Base-by-base conservation (phyloP, 1,140 invertebrate species). In the Drosophila sucinea region DNA sequence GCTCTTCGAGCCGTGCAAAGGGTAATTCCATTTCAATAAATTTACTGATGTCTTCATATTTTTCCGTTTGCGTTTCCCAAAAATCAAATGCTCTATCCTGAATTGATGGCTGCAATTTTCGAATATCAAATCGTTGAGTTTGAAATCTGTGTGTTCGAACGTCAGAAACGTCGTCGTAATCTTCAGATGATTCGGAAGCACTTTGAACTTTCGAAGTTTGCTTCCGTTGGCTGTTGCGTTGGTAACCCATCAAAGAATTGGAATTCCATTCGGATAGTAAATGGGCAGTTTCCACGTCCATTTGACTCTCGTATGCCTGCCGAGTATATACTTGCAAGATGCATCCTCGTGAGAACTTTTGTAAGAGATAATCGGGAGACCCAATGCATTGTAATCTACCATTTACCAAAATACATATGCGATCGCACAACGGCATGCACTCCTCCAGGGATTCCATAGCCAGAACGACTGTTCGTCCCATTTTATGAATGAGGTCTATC, bases 391-490 rank as follows among this genome's bases (percentile, higher is more conserved):
- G 32, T 1, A 73, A 1, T 35, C 5, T 4, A 0, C 70, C 70
- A 8, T 38, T 51, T 10, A 47, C 38, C 7, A 73, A 10, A 17
- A 68, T 47, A 2, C 35, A 65, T 32, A 73, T 51, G 3, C 40
- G 55, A 40, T 67, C 33, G n/a, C 70, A 67, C 1, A 73, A 25
- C 1, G 33, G 4, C 5, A 67, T 32, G 27, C 41, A 54, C 65
- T 73, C 70, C 11, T 73, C 47, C 2, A 73, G 57, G 27, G 32
- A 35, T 29, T 64, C 30, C 10, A 66, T 68, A 1, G 65, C 33
- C 23, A 73, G 25, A 29, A 73, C 32, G 0, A 67, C 30, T 4
- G 65, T 58, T 3, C 35, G 47, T 11, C 65, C 65, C n/a, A n/a
- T 25, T 0, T 8, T 11, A 4, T 73, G 58, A 1, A 62, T 4